These are phyloP conservation scores for Camelus dromedarius DNA, from an alignment of 2,113 vertebrate genomes.

Conservation along the genomic window DNA sequence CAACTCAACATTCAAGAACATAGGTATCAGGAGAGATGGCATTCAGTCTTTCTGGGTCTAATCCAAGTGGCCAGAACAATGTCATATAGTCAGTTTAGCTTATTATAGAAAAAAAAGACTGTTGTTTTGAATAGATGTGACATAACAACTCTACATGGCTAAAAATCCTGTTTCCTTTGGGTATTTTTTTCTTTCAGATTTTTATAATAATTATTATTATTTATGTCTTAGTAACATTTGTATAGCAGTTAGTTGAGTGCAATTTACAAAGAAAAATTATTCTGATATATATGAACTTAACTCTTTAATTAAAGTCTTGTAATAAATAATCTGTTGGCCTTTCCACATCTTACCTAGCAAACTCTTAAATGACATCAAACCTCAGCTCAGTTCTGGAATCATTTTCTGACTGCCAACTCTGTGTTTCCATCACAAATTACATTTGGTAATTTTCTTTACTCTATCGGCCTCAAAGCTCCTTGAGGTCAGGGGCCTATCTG, in stretches of 20 bases:
- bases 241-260: not conserved
- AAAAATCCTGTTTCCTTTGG: not conserved
- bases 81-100: not conserved
- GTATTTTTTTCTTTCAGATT: conserved; percentile 21
- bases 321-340: not conserved
- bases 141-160: not conserved
- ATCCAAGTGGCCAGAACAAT: not conserved
- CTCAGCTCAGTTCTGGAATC: not conserved
- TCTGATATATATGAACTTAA: not conserved
- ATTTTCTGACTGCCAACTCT: not conserved
- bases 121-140: not conserved
- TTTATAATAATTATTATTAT: not conserved
- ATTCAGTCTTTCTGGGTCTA: not conserved
- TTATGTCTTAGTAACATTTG: not conserved
- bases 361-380: not conserved
- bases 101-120: not conserved
- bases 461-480: not conserved
- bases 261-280: conserved; percentile 24
- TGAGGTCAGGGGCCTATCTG: not conserved
- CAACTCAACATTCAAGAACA: not conserved
- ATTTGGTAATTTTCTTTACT: not conserved
- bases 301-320: not conserved
- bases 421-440: not conserved
- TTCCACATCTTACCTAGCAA: not conserved
- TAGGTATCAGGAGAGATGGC: not conserved